Conservation (phyloP, 1,140 invertebrate genomes). For the Protaetia brevitarsis region DNA sequence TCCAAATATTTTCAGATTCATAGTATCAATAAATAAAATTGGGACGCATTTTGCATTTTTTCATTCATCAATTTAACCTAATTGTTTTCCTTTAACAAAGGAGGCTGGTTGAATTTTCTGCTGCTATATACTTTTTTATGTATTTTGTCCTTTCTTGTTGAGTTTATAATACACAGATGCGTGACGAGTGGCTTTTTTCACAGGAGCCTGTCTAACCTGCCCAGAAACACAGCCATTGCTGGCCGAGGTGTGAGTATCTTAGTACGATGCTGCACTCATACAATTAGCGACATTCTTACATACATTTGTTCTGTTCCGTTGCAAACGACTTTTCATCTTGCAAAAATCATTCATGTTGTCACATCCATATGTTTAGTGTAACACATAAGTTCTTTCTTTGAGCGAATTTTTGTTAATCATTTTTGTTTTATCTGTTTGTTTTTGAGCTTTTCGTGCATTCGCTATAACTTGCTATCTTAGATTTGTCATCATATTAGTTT, state of each 20-base stretch:
- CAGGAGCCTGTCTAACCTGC: conserved; percentile 22
- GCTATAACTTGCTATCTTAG: no score
- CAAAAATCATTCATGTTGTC: not conserved
- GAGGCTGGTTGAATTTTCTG: conserved; percentile 18
- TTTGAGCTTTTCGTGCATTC: no score
- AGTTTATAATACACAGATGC: not conserved
- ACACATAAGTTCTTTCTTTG: no score
- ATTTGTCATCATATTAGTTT: no score
- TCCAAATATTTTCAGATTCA: no score
- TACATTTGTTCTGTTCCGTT: not conserved
- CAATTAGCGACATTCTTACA: not conserved
- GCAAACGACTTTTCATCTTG: not conserved
- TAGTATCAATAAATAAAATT: no score
- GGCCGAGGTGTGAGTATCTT: conserved; percentile 18
- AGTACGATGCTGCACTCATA: not conserved
- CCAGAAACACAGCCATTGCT: conserved; percentile 10
- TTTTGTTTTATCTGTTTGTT: no score
- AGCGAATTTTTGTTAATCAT: no score
- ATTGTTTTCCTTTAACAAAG: not conserved
- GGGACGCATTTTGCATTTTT: no score
- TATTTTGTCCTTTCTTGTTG: not conserved
- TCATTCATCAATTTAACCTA: no score
- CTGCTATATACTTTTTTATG: not conserved
- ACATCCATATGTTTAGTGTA: no score
- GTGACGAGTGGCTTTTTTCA: conserved; percentile 22